These are phyloP conservation scores for Ondatra zibethicus DNA, from an alignment of 2,113 vertebrate genomes.

Conservation along the genomic window DNA sequence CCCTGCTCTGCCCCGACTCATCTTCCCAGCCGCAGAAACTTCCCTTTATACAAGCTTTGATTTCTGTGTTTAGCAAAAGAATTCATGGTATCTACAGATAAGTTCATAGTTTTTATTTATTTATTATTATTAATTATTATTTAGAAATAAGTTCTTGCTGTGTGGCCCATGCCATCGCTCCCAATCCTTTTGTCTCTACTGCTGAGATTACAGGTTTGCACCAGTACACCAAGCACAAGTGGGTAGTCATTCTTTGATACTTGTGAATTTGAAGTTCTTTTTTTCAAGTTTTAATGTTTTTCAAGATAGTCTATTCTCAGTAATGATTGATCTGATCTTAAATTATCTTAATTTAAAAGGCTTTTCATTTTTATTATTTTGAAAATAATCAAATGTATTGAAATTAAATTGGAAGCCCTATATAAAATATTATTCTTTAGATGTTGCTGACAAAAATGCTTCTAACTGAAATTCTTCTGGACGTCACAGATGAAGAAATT, in stretches of 20 bases:
- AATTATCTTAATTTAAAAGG: conserved; percentile 43
- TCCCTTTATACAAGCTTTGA: neutral
- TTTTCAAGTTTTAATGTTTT: conserved; percentile 14
- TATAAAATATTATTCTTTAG: conserved; percentile 82
- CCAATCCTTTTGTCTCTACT: neutral
- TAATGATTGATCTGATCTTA: conserved; percentile 16
- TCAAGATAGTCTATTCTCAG: neutral
- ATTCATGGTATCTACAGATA: neutral
- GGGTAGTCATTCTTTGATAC: neutral
- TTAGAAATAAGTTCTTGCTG: neutral
- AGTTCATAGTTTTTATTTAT: neutral
- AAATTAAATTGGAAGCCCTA: neutral
- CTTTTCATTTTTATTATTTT: conserved; percentile 52
- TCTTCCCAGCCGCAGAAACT: neutral
- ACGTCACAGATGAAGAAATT: conserved; percentile 99
- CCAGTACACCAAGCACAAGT: neutral
- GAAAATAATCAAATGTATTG: neutral
- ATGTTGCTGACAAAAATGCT: conserved; percentile 98
- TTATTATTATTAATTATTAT: neutral
- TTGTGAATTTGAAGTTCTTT: neutral
- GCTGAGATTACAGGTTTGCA: neutral
- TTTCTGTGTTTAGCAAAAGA: conserved; percentile 16
- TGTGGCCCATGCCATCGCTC: neutral
- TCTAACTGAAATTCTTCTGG: conserved; percentile 97
- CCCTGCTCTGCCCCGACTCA: too few relatives aligned